Conservation (phyloP, 35 echinoderm and acorn worm genomes). For the Apostichopus californicus region DNA sequence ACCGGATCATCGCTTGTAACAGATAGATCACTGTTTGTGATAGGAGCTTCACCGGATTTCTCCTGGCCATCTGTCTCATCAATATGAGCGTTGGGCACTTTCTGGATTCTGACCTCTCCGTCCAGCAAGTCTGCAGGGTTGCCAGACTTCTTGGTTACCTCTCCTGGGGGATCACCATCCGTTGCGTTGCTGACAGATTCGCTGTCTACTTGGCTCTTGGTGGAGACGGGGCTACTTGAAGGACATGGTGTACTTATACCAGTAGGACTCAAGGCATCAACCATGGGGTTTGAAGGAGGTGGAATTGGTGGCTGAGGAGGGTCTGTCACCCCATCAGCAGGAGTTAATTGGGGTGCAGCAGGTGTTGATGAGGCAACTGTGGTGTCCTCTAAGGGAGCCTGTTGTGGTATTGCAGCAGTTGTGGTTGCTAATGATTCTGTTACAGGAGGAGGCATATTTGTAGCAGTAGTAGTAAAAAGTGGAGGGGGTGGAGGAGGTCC, state of each 20-base stretch:
- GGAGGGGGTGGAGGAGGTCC: background rate
- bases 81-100: conserved; percentile 84
- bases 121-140: conserved; percentile 55
- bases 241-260: conserved; percentile 23
- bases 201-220: conserved; percentile 16
- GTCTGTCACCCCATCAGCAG: background rate
- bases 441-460: background rate
- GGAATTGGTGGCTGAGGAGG: conserved; percentile 43
- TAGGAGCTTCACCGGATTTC: background rate
- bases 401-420: conserved; percentile 30
- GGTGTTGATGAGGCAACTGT: background rate
- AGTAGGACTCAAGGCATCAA: conserved; percentile 48
- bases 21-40: background rate
- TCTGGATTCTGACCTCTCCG: conserved; percentile 91
- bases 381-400: background rate
- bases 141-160: background rate
- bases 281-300: conserved; percentile 50
- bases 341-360: background rate
- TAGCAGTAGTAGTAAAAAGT: background rate
- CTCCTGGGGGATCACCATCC: background rate
- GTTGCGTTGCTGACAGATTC: background rate
- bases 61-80: conserved; percentile 40
- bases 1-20: background rate
- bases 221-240: conserved; percentile 26
- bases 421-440: background rate